Base-by-base conservation (phyloP, 1,140 invertebrate genomes). In the Sycophila sp. region DNA sequence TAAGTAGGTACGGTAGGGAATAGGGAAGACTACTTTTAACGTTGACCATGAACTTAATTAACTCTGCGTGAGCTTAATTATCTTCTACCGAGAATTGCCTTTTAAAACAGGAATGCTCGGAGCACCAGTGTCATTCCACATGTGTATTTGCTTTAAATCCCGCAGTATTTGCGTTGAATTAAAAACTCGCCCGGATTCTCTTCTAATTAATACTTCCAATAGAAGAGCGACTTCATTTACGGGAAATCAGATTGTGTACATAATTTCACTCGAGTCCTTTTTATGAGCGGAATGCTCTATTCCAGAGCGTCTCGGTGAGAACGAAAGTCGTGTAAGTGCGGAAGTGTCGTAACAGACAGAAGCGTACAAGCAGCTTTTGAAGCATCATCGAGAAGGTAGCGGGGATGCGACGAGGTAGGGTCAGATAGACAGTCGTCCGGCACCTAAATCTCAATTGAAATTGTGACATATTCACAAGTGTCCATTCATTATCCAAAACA, bases 11-110 rank as follows among this genome's bases (percentile, higher is more conserved):
- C 11, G 15, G 26, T 13, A 22, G 26, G 28, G 49, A 47, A 19
- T 10, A 7, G 32, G n/a, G 30, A 58, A 49, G 38, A 32, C 36
- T 47, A 45, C 17, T 47, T 47, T 64, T 71, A 64, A 64, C 60
- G n/a, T 64, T 71, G 69, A 59, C 69, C 60, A 7, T 71, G 60
- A 71, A 71, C 69, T 64, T 71, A 71, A 71, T 71, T 64, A 70
- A 45, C 47, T 30, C 38, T 56, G 49, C 68, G 45, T 56, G 59
- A 63, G 59, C 40, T 64, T 70, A 64, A 64, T 64, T 64, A 59
- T 40, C 51, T 58, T 19, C 38, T 71, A 64, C 69, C 19, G 53
- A 58, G 60, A 71, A 71, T 49, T 13, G 38, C 59, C 34, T 58
- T 69, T 58, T 30, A 71, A 63, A 40, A 30, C 34, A 15, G 47